Base-by-base conservation (phyloP, 2,888 invertebrate species). In the Conomelus anceps region DNA sequence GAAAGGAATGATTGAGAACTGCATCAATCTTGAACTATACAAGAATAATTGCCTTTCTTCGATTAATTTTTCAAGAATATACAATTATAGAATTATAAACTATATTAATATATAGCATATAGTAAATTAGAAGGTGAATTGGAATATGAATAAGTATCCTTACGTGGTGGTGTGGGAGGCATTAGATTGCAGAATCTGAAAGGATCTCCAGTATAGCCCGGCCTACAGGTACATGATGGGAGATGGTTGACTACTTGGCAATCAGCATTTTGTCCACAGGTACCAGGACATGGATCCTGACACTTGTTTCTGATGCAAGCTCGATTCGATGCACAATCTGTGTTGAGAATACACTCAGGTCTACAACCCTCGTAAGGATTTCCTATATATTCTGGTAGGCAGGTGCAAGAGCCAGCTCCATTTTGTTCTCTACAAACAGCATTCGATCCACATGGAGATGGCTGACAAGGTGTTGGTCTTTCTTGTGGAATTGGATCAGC, bases 161-260 rank as follows among this genome's bases (percentile, higher is more conserved):
- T 89, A 86, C 96, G 96, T 91, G 95, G 94, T 4, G 63, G 63
- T n/a, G 63, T 63, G 22, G 95, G 92, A 94, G 92, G 91, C 22
- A 93, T 90, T 17, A 92, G 93, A 91, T 94, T 93, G 92, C 96
- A 96, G 91, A 94, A 95, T 90, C 94, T 94, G 92, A 96, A 96
- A 6, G 97, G 96, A 94, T 97, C 96, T 86, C 97, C 97, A 86
- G 96, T 96, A 91, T 94, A 95, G 88, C 95, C 95, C 88, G 93
- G 91, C 96, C 96, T 90, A 92, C 98, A 98, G 7, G 96, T 96
- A 93, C 98, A 98, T 86, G 96, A 96, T n/a, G 98, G 98, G 86
- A 97, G 95, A 92, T 98, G 98, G 93, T 97, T 97, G 20, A 97
- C 95, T 3, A 97, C 97, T 85, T 95, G 95, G 92, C 98, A 98